Evolutionary conservation across 2,797 vertebrate species (phyloP).

Genomic region (Geotrypetes seraphini): DNA sequence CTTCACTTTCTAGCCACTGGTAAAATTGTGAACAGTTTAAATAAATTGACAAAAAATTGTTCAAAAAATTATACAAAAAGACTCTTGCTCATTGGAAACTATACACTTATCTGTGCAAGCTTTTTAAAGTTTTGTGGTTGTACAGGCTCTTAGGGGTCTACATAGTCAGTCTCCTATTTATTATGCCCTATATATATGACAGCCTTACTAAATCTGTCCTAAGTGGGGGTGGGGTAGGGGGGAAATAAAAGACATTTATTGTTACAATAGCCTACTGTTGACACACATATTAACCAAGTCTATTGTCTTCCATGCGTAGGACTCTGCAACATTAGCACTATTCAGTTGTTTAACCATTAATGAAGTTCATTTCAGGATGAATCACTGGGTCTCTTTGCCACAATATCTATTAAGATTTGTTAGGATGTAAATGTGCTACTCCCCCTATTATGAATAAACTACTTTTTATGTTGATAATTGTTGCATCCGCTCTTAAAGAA

Average conservation of each 20-base stretch:
- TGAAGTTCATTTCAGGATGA: slow-evolving; percentile 14
- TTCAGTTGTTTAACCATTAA: slow-evolving; percentile 16
- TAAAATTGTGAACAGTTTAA: too few species aligned
- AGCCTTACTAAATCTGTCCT: slow-evolving; percentile 40
- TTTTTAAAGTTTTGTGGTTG: too few species aligned
- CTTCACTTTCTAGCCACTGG: too few species aligned
- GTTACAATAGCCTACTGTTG: slow-evolving; percentile 15
- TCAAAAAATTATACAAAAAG: too few species aligned
- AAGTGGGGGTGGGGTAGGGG: too few species aligned
- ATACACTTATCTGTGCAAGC: too few species aligned
- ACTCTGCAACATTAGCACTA: slow-evolving; percentile 1
- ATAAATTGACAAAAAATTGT: too few species aligned
- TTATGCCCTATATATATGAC: too few species aligned
- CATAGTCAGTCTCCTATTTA: too few species aligned
- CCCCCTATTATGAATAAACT: slow-evolving; percentile 9
- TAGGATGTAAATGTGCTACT: neutral
- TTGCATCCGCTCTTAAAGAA: slow-evolving; percentile 23
- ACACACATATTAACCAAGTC: slow-evolving; percentile 7
- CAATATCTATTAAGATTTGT: neutral
- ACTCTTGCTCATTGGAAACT: too few species aligned
- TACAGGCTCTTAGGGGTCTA: too few species aligned
- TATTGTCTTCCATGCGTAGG: slow-evolving; percentile 22
- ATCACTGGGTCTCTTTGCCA: slow-evolving; percentile 15
- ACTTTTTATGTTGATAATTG: slow-evolving; percentile 26
- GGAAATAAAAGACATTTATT: slow-evolving; percentile 37